Evolutionary conservation across 2,113 vertebrate genomes (phyloP).

Genomic region (Eulacestoma nigropectus): DNA sequence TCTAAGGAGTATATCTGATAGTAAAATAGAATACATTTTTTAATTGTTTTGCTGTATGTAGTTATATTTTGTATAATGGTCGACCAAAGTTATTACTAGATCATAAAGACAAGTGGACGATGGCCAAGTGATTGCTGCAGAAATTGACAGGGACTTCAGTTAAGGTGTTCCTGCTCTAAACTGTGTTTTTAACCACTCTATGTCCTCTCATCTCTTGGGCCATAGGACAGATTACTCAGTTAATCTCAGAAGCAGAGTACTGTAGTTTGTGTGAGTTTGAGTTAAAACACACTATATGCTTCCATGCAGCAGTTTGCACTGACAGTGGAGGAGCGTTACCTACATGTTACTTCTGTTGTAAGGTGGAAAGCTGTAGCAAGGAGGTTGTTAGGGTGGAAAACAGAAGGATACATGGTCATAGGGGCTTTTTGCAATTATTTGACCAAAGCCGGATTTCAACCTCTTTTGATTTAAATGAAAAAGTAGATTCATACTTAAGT

Average conservation of each 20-base stretch:
- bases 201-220: neutral
- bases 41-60: neutral
- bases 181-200: neutral
- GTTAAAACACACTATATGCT: accelerated
- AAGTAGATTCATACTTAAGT: neutral
- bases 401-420: neutral
- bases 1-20: neutral
- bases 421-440: neutral
- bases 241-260: neutral
- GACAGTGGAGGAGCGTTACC: accelerated
- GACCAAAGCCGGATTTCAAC: neutral
- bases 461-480: neutral
- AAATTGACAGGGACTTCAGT: neutral
- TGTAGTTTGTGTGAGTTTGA: neutral
- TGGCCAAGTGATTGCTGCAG: neutral
- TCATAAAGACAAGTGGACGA: neutral
- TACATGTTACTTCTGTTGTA: neutral
- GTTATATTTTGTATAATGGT: neutral
- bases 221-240: neutral
- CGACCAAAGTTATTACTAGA: neutral
- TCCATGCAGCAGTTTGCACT: neutral
- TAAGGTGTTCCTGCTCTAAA: neutral
- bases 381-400: neutral
- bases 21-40: neutral
- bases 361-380: neutral